These are phyloP conservation scores for Globia sparganii DNA, from an alignment of 2,888 invertebrate genomes.

Conservation along the genomic window DNA sequence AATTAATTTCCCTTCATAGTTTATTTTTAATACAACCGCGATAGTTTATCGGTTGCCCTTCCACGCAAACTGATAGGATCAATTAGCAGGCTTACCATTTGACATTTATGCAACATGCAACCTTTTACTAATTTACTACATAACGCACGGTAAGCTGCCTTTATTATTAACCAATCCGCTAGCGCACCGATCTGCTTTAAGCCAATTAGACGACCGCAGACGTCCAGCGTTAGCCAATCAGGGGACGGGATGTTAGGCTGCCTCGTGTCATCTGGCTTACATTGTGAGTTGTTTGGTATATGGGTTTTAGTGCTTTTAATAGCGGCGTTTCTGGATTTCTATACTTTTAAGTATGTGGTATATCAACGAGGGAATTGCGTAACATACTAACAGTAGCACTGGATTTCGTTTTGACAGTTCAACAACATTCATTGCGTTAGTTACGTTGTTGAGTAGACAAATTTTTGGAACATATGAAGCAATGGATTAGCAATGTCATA, in stretches of 20 bases:
- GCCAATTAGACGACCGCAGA: conserved; percentile 45
- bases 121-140: conserved; percentile 32
- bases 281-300: neutral
- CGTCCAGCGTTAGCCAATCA: conserved; percentile 23
- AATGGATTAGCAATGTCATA: too few relatives aligned
- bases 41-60: conserved; percentile 48
- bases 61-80: conserved; percentile 38
- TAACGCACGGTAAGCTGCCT: conserved; percentile 15
- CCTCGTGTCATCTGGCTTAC: conserved; percentile 12
- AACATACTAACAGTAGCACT: too few relatives aligned
- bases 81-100: conserved; percentile 42
- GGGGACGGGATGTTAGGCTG: neutral
- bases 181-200: conserved; percentile 24
- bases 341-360: neutral
- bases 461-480: too few relatives aligned
- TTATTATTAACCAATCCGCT: conserved; percentile 38
- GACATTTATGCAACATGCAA: conserved; percentile 54
- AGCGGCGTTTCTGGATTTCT: neutral
- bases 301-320: neutral
- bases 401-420: too few relatives aligned
- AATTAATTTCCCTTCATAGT: conserved; percentile 19
- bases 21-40: conserved; percentile 19
- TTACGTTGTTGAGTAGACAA: too few relatives aligned
- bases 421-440: too few relatives aligned
- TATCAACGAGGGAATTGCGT: neutral